Percentiles rank a stretch among this genome's conserved stretches.
Conservation (phyloP, 2,797 vertebrate species). For the Mallotus villosus region DNA sequence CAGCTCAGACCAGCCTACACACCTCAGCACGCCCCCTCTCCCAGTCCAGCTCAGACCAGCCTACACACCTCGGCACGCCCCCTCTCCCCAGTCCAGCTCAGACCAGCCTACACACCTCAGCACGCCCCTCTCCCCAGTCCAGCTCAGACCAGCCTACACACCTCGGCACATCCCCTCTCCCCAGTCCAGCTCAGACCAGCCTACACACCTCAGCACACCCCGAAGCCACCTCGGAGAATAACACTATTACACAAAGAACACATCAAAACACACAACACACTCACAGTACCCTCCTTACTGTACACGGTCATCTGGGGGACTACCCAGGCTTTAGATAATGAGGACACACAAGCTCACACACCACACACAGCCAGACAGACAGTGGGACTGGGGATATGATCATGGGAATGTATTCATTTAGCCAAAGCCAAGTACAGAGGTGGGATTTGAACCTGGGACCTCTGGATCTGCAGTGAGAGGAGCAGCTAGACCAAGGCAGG, state of each 20-base stretch:
- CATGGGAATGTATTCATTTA: conserved; percentile 61
- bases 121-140: conserved; percentile 46
- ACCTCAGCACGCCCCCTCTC: conserved; percentile 34
- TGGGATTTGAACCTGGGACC: too few species aligned
- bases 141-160: conserved; percentile 62
- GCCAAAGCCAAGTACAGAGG: too few species aligned
- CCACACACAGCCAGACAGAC: too few species aligned
- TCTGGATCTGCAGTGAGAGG: too few species aligned
- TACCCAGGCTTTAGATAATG: too few species aligned
- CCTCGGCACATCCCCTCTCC: conserved; percentile 34
- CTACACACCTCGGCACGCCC: conserved; percentile 49
- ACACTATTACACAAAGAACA: conserved; percentile 3
- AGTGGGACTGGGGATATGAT: not conserved
- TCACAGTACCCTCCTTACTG: too few species aligned
- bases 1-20: conserved; percentile 64
- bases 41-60: conserved; percentile 58
- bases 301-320: too few species aligned
- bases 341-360: too few species aligned
- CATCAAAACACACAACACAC: conserved; percentile 9
- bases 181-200: conserved; percentile 59
- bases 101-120: conserved; percentile 54
- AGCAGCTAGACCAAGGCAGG: too few species aligned
- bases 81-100: conserved; percentile 57
- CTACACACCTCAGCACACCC: conserved; percentile 48
- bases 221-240: conserved; percentile 5